Conservation (phyloP, 2,888 invertebrate genomes). For the Molanna angustata region DNA sequence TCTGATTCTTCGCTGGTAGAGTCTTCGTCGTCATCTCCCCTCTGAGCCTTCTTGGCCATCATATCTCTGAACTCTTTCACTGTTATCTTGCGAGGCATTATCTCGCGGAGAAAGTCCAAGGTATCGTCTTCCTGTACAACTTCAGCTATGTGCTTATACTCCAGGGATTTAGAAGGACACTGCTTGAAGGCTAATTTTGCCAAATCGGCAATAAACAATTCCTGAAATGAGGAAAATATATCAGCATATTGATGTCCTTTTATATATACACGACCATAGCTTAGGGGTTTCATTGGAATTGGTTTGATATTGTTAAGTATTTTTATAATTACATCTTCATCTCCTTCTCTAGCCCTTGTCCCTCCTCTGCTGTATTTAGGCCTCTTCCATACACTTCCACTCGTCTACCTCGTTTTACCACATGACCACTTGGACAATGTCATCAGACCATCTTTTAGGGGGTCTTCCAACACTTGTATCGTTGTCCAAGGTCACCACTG, state of each 20-base stretch:
- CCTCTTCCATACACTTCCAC: too few relatives aligned
- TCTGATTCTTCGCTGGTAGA: slow-evolving; percentile 44
- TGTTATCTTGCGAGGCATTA: slow-evolving; percentile 72
- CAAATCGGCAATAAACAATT: slow-evolving; percentile 66
- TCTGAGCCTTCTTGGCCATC: slow-evolving; percentile 58
- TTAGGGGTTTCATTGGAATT: too few relatives aligned
- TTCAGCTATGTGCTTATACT: slow-evolving; percentile 70
- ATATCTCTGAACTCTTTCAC: slow-evolving; percentile 64
- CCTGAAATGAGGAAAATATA: slow-evolving; percentile 45
- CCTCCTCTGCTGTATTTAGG: too few relatives aligned
- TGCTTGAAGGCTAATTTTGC: slow-evolving; percentile 60
- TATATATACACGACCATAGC: neutral
- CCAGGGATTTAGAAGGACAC: slow-evolving; percentile 54
- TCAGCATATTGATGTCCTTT: too few relatives aligned
- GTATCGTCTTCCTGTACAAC: slow-evolving; percentile 66
- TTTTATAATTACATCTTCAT: too few relatives aligned
- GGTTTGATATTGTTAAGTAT: too few relatives aligned
- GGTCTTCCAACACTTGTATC: too few relatives aligned
- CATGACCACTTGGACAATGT: too few relatives aligned
- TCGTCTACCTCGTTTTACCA: too few relatives aligned
- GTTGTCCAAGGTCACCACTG: too few relatives aligned
- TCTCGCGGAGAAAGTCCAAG: slow-evolving; percentile 68
- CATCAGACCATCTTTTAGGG: too few relatives aligned
- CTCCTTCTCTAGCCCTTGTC: too few relatives aligned
- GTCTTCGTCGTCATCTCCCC: slow-evolving; percentile 40